Evolutionary conservation across 35 echinoderm and acorn worm genomes (phyloP).

Genomic region (Diadema setosum): DNA sequence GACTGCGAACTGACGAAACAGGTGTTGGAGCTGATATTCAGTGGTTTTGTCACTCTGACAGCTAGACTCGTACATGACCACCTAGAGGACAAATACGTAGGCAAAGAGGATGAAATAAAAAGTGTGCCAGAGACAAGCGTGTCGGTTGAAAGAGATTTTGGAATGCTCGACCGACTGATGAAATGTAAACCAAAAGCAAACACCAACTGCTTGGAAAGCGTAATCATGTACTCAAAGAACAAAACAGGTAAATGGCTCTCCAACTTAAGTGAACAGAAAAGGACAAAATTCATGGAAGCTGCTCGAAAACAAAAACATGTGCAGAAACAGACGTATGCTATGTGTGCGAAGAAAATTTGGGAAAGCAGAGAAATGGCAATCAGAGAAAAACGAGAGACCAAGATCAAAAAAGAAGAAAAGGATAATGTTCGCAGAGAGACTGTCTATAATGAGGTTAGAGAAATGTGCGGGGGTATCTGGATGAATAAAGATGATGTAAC

Average conservation of each 20-base stretch:
- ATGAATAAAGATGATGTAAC: background rate
- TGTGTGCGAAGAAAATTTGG: background rate
- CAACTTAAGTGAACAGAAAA: background rate
- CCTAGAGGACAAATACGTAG: background rate
- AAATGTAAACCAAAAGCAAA: constrained; percentile 32
- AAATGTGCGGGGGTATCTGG: background rate
- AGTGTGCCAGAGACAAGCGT: constrained; percentile 61
- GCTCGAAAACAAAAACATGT: constrained; percentile 8
- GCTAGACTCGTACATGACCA: background rate
- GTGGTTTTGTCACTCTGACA: background rate
- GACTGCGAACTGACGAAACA: background rate
- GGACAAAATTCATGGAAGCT: constrained; percentile 2
- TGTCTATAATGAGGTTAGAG: background rate
- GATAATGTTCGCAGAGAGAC: background rate
- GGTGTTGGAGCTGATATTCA: background rate
- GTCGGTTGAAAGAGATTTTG: constrained; percentile 39
- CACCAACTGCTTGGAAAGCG: constrained; percentile 11
- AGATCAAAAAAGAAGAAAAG: background rate
- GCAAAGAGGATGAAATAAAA: background rate
- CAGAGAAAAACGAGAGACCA: background rate
- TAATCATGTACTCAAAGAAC: constrained; percentile 44
- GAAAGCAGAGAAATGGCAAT: background rate
- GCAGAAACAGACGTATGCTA: background rate
- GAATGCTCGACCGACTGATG: constrained; percentile 38
- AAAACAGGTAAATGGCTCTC: constrained; percentile 12